These are phyloP conservation scores for Nudaria mundana DNA, from an alignment of 2,888 invertebrate species.

Conservation along the genomic window DNA sequence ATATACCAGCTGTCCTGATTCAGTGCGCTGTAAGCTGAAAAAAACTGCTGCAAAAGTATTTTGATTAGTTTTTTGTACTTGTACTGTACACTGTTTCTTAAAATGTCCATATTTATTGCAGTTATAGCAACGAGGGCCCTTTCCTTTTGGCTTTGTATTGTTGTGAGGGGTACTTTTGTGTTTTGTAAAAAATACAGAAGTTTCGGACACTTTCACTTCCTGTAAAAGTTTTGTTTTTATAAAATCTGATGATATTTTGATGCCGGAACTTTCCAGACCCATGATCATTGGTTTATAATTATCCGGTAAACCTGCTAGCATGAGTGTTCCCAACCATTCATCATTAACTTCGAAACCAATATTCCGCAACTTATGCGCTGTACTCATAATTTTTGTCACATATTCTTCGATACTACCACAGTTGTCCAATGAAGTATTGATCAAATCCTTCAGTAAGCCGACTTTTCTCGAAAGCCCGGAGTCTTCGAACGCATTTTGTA, in stretches of 20 bases:
- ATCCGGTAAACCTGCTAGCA: conserved; percentile 15
- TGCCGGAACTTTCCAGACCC: conserved; percentile 11
- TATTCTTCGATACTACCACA: background rate
- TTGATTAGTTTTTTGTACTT: too few species aligned
- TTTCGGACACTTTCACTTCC: conserved; percentile 1
- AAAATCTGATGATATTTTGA: conserved; percentile 4
- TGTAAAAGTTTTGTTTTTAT: conserved; percentile 1
- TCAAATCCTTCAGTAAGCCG: background rate
- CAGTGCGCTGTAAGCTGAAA: background rate
- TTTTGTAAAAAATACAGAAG: too few species aligned
- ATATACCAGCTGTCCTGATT: conserved; percentile 8
- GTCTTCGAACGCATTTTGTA: background rate
- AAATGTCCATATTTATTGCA: too few species aligned
- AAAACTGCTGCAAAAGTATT: too few species aligned
- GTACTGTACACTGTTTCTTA: too few species aligned
- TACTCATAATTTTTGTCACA: background rate
- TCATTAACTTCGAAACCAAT: conserved; percentile 1
- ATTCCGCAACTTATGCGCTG: background rate
- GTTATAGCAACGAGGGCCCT: too few species aligned
- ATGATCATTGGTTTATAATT: conserved; percentile 17
- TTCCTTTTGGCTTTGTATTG: too few species aligned
- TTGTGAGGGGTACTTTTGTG: too few species aligned
- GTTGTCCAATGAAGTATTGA: background rate
- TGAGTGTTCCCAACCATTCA: conserved; percentile 8
- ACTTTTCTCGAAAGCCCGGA: background rate